Evolutionary conservation across 2,888 invertebrate genomes (phyloP).

Genomic region (Biston betularia): DNA sequence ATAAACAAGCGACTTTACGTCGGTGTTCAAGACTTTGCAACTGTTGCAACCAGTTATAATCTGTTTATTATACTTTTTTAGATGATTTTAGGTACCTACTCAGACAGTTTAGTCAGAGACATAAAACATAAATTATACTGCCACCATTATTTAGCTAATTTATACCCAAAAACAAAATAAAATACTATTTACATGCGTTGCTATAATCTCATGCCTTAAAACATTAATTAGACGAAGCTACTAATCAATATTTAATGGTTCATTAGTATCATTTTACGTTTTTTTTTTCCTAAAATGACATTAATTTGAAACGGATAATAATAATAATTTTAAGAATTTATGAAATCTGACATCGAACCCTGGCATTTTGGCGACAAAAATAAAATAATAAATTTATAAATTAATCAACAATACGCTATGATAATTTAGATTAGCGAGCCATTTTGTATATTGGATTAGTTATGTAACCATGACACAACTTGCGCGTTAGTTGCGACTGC

Average conservation of each 20-base stretch:
- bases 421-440: constrained; percentile 27
- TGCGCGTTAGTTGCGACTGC: constrained; percentile 4
- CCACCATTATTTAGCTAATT: constrained; percentile 3
- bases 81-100: too few relatives aligned
- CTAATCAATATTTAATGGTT: constrained; percentile 14
- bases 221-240: constrained; percentile 12
- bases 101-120: not conserved
- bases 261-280: constrained; percentile 18
- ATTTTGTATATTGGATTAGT: constrained; percentile 13
- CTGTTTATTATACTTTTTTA: too few relatives aligned
- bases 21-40: too few relatives aligned
- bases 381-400: constrained; percentile 28
- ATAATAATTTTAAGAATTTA: constrained; percentile 22
- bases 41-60: too few relatives aligned
- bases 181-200: not conserved
- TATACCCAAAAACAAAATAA: constrained; percentile 1
- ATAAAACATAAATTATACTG: not conserved
- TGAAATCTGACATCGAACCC: constrained; percentile 28
- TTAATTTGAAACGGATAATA: constrained; percentile 25
- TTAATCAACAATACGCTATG: constrained; percentile 30
- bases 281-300: constrained; percentile 27
- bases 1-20: too few relatives aligned
- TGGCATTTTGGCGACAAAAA: constrained; percentile 40
- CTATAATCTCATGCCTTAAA: not conserved
- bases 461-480: not conserved